phyloP scores from a whole-genome alignment of 2,113 vertebrate genomes.

The Odontesthes bonariensis region DNA sequence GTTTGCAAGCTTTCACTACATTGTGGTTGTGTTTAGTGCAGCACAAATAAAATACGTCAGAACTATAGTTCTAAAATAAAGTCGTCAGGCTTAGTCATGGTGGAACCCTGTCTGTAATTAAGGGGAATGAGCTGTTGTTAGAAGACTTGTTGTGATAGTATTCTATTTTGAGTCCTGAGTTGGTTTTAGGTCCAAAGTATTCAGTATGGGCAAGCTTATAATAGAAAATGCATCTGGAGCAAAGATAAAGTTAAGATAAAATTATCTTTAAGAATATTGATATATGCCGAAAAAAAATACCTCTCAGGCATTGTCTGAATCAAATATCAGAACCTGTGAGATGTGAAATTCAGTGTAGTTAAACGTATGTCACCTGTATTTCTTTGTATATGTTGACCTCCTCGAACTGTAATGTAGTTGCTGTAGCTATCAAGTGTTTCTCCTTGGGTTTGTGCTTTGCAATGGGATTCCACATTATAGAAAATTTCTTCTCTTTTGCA shows the following conservation, averaged over 20 bases:
- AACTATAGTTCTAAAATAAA: slow-evolving; percentile 2
- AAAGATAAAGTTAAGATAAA: no score
- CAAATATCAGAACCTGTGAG: not conserved
- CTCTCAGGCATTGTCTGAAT: not conserved
- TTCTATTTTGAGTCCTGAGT: no score
- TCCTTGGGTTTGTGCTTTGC: not conserved
- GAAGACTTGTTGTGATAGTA: not conserved
- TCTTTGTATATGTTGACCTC: no score
- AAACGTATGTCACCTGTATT: no score
- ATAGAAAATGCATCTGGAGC: no score
- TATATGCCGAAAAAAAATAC: not conserved
- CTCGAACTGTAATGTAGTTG: not conserved
- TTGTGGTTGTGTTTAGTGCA: slow-evolving; percentile 11
- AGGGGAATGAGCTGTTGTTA: not conserved
- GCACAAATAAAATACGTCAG: not conserved
- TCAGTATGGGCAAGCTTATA: no score
- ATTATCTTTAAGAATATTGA: no score
- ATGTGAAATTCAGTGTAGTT: not conserved
- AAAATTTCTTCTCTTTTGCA: not conserved
- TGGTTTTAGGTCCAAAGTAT: no score
- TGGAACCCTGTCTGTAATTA: not conserved
- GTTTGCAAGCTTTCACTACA: slow-evolving; percentile 3
- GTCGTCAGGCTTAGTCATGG: not conserved
- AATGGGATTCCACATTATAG: not conserved
- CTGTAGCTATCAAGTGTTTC: not conserved